These are phyloP conservation scores for Agonopterix subpropinquella DNA, from an alignment of 2,888 invertebrate genomes.

Conservation along the genomic window DNA sequence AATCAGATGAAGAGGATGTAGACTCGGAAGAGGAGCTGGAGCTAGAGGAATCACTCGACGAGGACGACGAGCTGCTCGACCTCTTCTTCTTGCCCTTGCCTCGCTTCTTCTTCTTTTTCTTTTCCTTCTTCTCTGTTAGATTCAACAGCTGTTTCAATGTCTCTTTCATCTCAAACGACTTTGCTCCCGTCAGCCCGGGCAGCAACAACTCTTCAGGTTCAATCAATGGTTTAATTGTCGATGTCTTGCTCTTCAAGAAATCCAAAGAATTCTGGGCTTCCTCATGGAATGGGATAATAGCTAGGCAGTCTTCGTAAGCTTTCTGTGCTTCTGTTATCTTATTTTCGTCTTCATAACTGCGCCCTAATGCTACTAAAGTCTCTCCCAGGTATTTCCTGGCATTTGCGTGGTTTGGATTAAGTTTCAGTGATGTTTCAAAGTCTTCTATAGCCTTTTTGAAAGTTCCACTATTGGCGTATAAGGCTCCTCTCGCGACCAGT, in stretches of 20 bases:
- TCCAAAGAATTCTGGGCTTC: conserved; percentile 91
- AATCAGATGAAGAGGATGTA: conserved; percentile 76
- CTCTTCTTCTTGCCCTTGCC: conserved; percentile 80
- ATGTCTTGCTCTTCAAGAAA: conserved; percentile 83
- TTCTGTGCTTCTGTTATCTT: conserved; percentile 90
- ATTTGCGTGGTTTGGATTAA: conserved; percentile 93
- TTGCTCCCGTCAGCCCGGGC: conserved; percentile 74
- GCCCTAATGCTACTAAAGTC: conserved; percentile 91
- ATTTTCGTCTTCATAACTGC: conserved; percentile 91
- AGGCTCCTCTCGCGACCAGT: conserved; percentile 91
- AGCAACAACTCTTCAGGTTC: conserved; percentile 78
- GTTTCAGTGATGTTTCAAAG: conserved; percentile 92
- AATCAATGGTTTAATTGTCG: conserved; percentile 75
- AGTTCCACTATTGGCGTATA: conserved; percentile 95
- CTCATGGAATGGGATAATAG: conserved; percentile 89
- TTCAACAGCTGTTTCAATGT: conserved; percentile 79
- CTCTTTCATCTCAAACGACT: conserved; percentile 79
- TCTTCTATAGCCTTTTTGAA: conserved; percentile 96
- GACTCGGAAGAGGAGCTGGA: conserved; percentile 77
- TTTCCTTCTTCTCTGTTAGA: conserved; percentile 78
- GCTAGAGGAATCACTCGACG: conserved; percentile 81
- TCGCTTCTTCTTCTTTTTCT: conserved; percentile 80
- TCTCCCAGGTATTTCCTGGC: conserved; percentile 96
- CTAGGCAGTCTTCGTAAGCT: conserved; percentile 88
- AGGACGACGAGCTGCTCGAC: conserved; percentile 80